A percentile compares a stretch with the other conserved stretches of the same genome.
Conservation (phyloP, 37 sponge, comb jelly and placozoan species). For the Aphrocallistes beatrix region DNA sequence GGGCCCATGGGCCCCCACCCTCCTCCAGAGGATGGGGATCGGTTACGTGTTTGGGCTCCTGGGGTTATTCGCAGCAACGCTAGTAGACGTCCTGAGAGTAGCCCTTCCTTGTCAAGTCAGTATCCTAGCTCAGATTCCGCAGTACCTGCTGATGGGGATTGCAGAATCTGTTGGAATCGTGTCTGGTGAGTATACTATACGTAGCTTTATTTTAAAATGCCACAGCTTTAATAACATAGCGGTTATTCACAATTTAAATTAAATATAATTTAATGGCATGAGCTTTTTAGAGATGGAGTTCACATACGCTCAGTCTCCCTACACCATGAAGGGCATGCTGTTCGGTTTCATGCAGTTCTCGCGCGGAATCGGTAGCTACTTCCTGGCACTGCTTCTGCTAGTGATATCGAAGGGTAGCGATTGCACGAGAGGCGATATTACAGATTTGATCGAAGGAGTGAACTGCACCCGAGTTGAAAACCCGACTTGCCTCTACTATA, state of each 20-base stretch:
- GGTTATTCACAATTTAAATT: no score
- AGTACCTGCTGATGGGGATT: background rate
- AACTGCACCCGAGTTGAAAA: background rate
- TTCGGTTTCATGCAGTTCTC: conserved; percentile 11
- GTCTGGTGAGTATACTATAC: background rate
- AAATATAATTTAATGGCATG: no score
- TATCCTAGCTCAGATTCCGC: background rate
- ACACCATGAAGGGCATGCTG: background rate
- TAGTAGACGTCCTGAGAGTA: background rate
- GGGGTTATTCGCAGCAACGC: background rate
- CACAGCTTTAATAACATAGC: no score
- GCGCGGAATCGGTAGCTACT: background rate
- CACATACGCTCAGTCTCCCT: background rate
- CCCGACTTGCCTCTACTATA: background rate
- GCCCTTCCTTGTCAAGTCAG: background rate
- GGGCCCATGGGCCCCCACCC: background rate
- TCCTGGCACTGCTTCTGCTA: background rate
- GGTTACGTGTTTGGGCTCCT: background rate
- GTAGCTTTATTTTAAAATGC: no score
- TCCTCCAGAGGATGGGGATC: background rate
- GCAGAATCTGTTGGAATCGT: background rate
- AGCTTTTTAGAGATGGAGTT: background rate
- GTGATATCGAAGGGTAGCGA: background rate
- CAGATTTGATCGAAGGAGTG: background rate
- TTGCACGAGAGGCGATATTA: background rate